phyloP scores from a whole-genome alignment of 2,888 invertebrate species.

The Hyposoter dolosus region DNA sequence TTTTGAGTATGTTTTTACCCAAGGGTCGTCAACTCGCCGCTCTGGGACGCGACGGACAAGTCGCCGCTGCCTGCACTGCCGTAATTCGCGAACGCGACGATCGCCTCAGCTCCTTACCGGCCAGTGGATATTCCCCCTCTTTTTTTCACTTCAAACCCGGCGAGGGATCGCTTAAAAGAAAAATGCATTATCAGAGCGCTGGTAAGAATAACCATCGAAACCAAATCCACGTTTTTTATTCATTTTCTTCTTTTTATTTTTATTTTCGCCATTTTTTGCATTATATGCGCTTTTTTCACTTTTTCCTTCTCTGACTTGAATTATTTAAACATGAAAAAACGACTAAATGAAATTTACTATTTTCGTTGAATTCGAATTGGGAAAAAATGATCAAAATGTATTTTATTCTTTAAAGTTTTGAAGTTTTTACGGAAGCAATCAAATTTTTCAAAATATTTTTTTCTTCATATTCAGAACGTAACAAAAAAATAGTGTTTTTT shows the following conservation, averaged over 20 bases:
- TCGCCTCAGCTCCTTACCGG: constrained; percentile 92
- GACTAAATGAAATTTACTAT: no score
- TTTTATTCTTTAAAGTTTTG: background rate
- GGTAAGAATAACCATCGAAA: constrained; percentile 72
- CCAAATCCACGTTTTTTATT: background rate
- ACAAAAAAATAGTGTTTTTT: background rate
- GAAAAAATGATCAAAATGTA: background rate
- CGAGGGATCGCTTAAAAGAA: constrained; percentile 90
- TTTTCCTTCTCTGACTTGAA: background rate
- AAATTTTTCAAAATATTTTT: background rate
- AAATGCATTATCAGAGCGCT: constrained; percentile 85
- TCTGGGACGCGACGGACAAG: constrained; percentile 92
- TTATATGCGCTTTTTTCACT: background rate
- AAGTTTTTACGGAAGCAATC: background rate
- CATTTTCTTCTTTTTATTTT: background rate
- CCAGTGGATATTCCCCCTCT: constrained; percentile 95
- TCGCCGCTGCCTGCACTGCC: constrained; percentile 69
- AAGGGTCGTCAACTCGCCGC: constrained; percentile 96
- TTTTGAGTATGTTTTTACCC: constrained; percentile 97
- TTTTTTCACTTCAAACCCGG: constrained; percentile 96
- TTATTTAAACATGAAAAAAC: background rate
- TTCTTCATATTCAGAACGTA: background rate
- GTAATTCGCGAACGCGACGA: constrained; percentile 92
- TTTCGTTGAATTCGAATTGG: no score
- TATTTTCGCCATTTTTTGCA: background rate